These are phyloP conservation scores for Criorhina ranunculi DNA, from an alignment of 2,888 invertebrate species.

Conservation along the genomic window DNA sequence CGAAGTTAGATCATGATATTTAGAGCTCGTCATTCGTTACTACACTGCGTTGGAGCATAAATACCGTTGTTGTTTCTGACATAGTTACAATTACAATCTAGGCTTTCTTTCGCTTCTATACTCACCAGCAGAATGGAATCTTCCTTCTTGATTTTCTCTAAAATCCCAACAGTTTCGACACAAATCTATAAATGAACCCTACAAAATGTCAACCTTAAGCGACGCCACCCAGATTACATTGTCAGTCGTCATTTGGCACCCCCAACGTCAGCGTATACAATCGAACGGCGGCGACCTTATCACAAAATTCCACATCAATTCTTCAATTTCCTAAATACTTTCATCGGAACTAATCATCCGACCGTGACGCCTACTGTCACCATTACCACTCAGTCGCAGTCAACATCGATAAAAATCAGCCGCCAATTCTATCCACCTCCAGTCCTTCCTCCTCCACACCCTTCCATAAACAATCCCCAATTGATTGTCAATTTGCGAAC, in stretches of 20 bases:
- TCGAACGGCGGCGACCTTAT: background rate
- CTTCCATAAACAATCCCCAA: conserved; percentile 49
- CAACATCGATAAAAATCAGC: conserved; percentile 59
- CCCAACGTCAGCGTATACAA: background rate
- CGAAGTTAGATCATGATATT: too few relatives aligned
- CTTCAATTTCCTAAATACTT: conserved; percentile 30
- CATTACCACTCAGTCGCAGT: conserved; percentile 62
- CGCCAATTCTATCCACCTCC: conserved; percentile 18
- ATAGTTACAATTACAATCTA: too few relatives aligned
- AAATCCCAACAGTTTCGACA: too few relatives aligned
- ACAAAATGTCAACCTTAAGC: too few relatives aligned
- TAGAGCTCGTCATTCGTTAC: too few relatives aligned
- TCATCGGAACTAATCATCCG: conserved; percentile 53
- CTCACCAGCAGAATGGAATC: too few relatives aligned
- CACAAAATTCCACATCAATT: conserved; percentile 43
- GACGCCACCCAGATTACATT: too few relatives aligned
- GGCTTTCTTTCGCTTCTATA: too few relatives aligned
- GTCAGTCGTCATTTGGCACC: background rate
- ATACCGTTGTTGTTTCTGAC: too few relatives aligned
- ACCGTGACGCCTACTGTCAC: conserved; percentile 40
- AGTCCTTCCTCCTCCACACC: background rate
- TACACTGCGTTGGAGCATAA: too few relatives aligned
- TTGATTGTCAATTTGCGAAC: conserved; percentile 59
- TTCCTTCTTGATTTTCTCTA: too few relatives aligned
- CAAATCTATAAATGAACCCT: too few relatives aligned